These are phyloP conservation scores for Pyrrhia umbra DNA, from an alignment of 2,888 invertebrate genomes.

Conservation along the genomic window DNA sequence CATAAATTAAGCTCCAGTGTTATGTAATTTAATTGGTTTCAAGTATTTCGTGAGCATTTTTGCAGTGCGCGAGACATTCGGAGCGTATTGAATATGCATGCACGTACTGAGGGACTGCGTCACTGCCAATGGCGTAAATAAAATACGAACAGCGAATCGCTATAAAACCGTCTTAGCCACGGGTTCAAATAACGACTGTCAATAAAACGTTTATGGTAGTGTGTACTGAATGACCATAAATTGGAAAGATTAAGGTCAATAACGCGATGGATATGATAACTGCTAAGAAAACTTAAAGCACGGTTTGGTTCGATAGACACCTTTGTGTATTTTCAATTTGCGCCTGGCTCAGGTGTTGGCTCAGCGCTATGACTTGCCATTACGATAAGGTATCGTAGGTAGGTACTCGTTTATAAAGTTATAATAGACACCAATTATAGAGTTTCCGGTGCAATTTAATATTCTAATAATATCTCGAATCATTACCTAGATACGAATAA, in stretches of 20 bases:
- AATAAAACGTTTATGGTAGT: constrained; percentile 87
- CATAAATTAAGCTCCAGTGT: constrained; percentile 68
- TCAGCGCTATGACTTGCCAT: constrained; percentile 21
- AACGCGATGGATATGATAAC: constrained; percentile 86
- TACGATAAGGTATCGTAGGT: constrained; percentile 34
- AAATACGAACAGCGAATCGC: constrained; percentile 71
- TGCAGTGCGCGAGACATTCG: constrained; percentile 47
- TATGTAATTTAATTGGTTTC: constrained; percentile 66
- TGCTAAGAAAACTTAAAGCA: constrained; percentile 73
- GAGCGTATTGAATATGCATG: constrained; percentile 52
- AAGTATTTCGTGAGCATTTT: constrained; percentile 60
- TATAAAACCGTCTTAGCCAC: constrained; percentile 76
- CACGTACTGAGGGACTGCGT: constrained; percentile 38
- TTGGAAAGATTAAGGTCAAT: constrained; percentile 88
- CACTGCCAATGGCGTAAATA: constrained; percentile 57
- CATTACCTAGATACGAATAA: constrained; percentile 33
- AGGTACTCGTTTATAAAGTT: constrained; percentile 46
- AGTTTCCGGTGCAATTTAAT: constrained; percentile 59
- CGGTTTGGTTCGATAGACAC: constrained; percentile 54
- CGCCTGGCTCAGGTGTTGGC: constrained; percentile 31
- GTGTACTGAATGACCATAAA: constrained; percentile 86
- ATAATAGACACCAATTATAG: constrained; percentile 56
- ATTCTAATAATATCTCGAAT: constrained; percentile 43
- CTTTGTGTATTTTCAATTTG: constrained; percentile 55
- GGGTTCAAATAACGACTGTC: constrained; percentile 83